A percentile compares a stretch with the other conserved stretches of the same genome.
phyloP scores from a whole-genome alignment of 1,140 invertebrate genomes.

The Hylaeus anthracinus region DNA sequence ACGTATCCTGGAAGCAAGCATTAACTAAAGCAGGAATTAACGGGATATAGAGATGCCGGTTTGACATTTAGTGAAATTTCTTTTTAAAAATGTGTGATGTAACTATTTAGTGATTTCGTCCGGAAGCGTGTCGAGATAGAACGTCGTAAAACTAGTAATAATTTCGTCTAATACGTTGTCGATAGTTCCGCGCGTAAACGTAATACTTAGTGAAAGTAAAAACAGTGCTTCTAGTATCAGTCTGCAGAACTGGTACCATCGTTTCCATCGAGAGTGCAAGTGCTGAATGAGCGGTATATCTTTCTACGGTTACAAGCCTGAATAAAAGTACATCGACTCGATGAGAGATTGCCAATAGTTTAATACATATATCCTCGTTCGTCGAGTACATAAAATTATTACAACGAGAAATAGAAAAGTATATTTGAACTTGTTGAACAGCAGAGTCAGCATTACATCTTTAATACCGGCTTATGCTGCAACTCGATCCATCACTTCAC shows the following conservation, averaged over 20 bases:
- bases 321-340: background rate
- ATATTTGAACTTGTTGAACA: constrained; percentile 48
- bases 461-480: constrained; percentile 29
- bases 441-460: constrained; percentile 16
- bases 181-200: background rate
- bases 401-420: background rate
- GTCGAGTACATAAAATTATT: background rate
- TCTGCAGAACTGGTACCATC: background rate
- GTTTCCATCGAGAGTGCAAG: background rate
- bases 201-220: background rate
- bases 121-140: background rate
- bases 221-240: constrained; percentile 10
- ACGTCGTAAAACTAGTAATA: background rate
- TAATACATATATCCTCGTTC: background rate
- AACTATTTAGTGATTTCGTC: background rate
- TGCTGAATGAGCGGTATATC: background rate
- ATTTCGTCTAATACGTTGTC: background rate
- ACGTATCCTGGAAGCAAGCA: too few relatives aligned
- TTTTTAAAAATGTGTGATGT: background rate
- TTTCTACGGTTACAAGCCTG: background rate
- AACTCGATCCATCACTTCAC: background rate
- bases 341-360: background rate
- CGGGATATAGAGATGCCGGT: background rate
- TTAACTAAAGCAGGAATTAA: background rate
- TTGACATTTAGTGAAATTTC: background rate